Conservation (phyloP, 2,113 vertebrate species). For the Mola mola region DNA sequence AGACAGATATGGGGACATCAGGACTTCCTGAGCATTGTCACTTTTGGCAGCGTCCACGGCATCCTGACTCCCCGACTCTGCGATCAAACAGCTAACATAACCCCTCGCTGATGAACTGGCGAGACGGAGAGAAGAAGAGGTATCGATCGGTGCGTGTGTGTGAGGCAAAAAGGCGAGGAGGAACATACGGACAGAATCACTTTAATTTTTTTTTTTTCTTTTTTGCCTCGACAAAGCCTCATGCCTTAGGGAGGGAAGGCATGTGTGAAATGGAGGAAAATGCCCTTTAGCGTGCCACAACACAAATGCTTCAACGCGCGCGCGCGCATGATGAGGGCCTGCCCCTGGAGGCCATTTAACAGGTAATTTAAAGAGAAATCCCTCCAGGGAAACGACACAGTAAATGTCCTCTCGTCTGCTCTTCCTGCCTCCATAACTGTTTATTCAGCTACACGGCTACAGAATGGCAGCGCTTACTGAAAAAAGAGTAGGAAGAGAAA, state of each 20-base stretch:
- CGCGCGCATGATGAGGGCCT: conserved; percentile 40
- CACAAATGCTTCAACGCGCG: conserved; percentile 41
- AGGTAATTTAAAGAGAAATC: conserved; percentile 82
- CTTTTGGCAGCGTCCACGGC: conserved; percentile 18
- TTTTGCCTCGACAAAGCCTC: conserved; percentile 50
- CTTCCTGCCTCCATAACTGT: conserved; percentile 60
- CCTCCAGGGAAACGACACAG: conserved; percentile 65
- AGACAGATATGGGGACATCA: background rate
- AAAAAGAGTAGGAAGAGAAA: conserved; percentile 27
- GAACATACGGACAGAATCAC: conserved; percentile 73
- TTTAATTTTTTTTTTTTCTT: conserved; percentile 44
- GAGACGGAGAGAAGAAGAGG: conserved; percentile 12
- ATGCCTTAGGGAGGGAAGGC: conserved; percentile 66
- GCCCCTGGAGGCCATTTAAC: conserved; percentile 78
- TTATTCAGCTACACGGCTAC: conserved; percentile 64
- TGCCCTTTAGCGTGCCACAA: conserved; percentile 57
- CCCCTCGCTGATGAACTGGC: conserved; percentile 25
- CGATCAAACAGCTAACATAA: conserved; percentile 42
- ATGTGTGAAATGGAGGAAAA: conserved; percentile 73
- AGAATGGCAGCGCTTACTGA: conserved; percentile 66
- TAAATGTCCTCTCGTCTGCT: conserved; percentile 68
- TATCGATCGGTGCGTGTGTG: background rate
- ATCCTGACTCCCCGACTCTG: conserved; percentile 19
- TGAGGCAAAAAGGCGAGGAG: conserved; percentile 41
- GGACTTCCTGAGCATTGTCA: background rate